phyloP scores from a whole-genome alignment of 1,140 invertebrate species.

The Plectus sambesii region DNA sequence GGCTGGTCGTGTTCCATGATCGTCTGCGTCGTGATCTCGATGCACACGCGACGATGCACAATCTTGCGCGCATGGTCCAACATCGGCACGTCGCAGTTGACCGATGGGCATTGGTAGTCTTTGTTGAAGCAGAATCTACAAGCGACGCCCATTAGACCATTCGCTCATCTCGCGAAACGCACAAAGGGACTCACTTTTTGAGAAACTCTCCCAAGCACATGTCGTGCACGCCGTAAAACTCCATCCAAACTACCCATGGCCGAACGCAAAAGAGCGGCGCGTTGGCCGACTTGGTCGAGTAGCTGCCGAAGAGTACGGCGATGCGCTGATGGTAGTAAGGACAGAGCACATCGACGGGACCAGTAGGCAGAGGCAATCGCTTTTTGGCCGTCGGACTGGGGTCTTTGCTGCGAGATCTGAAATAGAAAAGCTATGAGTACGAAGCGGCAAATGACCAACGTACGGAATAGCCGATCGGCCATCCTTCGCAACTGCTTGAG shows the following conservation, averaged over 20 bases:
- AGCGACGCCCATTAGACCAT: conserved; percentile 27
- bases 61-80: conserved; percentile 74
- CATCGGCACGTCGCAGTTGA: conserved; percentile 68
- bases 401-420: conserved; percentile 16
- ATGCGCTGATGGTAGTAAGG: conserved; percentile 74
- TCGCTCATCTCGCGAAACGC: conserved; percentile 71
- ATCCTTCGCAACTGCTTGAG: no score
- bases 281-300: conserved; percentile 60
- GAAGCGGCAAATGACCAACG: no score
- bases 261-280: conserved; percentile 38
- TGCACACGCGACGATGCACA: conserved; percentile 62
- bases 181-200: conserved; percentile 50
- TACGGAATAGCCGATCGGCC: no score
- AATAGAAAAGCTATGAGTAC: no score
- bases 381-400: conserved; percentile 19
- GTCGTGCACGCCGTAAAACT: conserved; percentile 84
- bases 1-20: no score
- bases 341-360: conserved; percentile 69
- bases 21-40: conserved; percentile 56
- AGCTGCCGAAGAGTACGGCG: conserved; percentile 81
- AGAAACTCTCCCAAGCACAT: conserved; percentile 86
- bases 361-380: conserved; percentile 20
- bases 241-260: conserved; percentile 70
- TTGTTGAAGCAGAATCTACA: conserved; percentile 44
- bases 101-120: conserved; percentile 68